Base-by-base conservation (phyloP, 1,140 invertebrate species). In the Drosophila kohkoa region DNA sequence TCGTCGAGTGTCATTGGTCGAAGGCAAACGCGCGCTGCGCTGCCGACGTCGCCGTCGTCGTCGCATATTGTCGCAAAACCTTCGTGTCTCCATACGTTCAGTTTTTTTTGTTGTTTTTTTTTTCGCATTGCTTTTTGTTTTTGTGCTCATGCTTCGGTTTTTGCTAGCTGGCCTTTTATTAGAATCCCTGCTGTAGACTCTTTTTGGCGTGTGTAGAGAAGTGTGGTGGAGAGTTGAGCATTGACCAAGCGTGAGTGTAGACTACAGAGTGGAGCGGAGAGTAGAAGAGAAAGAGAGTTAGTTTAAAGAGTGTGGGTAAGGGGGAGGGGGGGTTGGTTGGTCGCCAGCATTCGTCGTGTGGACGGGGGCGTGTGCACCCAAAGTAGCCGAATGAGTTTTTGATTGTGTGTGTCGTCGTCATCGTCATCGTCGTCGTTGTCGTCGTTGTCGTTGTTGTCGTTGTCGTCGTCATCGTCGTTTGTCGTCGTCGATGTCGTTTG, bases 1-100 rank as follows among this genome's bases (percentile, higher is more conserved):
- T 92, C 91, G 91, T 92, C 77, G 88, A 90, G 91, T 92, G 91
- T 92, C 91, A 92, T 92, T 92, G 91, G 91, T 87, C 90, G 89
- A 83, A 65, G 65, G 71, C 70, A 68, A 90, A 80, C 68, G 75
- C 66, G 55, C 64, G 66, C 76, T 62, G 64, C 60, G 71, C 78
- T 51, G 75, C 59, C 64, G 46, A 16, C 65, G 65, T 49, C 75
- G 38, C 10, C 43, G 52, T 62, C 65, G 48, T 66, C 68, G 65
- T 63, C 75, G 67, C 70, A 75, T 78, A 68, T 81, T 79, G 75
- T 76, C 74, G 68, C 77, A 66, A 75, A 75, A 75, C 41, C 67
- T 63, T 77, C 62, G 74, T 57, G 35, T 62, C 72, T 43, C 25
- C 45, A 8, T 43, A 16, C 54, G 30, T 49, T 69, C 32, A 6